Percentiles rank a stretch among this genome's conserved stretches.
Evolutionary conservation across 2,113 vertebrate species (phyloP).

Genomic region (Sinosuthora webbiana): DNA sequence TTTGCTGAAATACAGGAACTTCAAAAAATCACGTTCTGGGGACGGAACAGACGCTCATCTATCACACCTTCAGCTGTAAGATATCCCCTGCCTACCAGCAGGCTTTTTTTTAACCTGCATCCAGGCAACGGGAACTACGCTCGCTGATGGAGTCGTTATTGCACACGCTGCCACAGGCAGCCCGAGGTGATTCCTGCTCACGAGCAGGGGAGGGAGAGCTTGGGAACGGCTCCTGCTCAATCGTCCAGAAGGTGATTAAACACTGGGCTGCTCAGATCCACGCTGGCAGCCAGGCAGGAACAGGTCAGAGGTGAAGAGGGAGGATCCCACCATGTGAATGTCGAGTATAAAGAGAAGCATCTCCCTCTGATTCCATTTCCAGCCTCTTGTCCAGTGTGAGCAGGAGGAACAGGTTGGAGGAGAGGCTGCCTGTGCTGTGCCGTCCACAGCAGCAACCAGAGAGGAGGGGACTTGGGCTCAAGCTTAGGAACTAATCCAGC

Average conservation of each 20-base stretch:
- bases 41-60: not conserved
- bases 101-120: not conserved
- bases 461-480: not conserved
- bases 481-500: not conserved
- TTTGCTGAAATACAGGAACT: not conserved
- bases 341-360: not conserved
- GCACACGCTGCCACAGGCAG: not conserved
- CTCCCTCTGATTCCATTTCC: not conserved
- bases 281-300: not conserved
- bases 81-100: not conserved
- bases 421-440: not conserved
- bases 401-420: not conserved
- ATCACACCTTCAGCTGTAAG: not conserved
- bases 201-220: not conserved
- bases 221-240: not conserved
- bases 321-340: not conserved
- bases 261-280: not conserved
- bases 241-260: not conserved
- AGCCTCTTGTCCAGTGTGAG: not conserved
- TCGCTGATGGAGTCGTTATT: not conserved
- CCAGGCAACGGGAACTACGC: not conserved
- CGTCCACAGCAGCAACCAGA: not conserved
- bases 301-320: constrained; percentile 1
- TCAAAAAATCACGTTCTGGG: not conserved
- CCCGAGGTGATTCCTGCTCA: not conserved